Evolutionary conservation across 2,113 vertebrate species (phyloP), one percentile per base, ranked within the genome.

Genomic region (Addax nasomaculatus): DNA sequence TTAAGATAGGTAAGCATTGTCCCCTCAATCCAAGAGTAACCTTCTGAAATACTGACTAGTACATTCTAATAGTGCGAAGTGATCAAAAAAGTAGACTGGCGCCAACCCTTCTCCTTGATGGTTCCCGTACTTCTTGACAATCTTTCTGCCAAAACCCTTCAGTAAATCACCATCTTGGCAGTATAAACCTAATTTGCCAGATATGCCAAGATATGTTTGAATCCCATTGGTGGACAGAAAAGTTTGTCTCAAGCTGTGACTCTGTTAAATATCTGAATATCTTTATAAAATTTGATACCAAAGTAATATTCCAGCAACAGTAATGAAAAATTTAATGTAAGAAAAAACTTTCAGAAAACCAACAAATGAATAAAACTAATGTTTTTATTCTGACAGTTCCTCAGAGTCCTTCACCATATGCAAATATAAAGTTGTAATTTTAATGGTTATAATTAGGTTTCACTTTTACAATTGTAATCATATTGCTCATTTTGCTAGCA

Each of bases 141-240:
- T 92, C 93, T 93, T 97, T 94, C 60, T 62, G n/a, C 85, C 39
- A 80, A 95, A 67, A 58, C 16, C 27, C 13, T 93, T 95, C 83
- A 36, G 23, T 67, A 67, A 97, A 95, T 78, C 55, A 94, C 7
- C 5, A 36, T 92, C 51, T 87, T 90, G 80, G 79, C 73, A 95
- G 39, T 43, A 58, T 84, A 84, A 95, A 64, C 8, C 39, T 64
- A 76, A 62, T 86, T 93, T 97, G 86, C 70, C 64, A 96, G 51
- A 70, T 95, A 96, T 3, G 62, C 21, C 78, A 86, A 51, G 19
- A 81, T 53, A 90, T 73, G 51, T 91, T 91, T 96, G 45, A 95
- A 96, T n/a, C 23, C 60, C 30, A 90, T 10, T 85, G 27, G 15
- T 93, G 45, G 49, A 96, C 45, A 94, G 14, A 92, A 29, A 93